Base-by-base conservation (phyloP, 2,113 vertebrate species). In the Oceanodroma tethys region DNA sequence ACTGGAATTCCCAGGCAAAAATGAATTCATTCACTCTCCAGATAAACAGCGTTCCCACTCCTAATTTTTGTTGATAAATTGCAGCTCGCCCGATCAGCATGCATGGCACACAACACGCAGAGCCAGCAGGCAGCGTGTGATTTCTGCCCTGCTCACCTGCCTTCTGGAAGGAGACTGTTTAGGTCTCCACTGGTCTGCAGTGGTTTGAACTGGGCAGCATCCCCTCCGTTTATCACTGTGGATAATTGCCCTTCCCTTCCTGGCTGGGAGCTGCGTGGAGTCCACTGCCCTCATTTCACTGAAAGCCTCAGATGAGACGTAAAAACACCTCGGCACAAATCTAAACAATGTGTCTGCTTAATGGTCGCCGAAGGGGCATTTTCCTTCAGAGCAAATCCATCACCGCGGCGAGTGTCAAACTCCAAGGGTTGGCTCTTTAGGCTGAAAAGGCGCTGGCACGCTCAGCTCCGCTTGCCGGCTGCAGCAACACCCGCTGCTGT, bases 381-480 rank as follows among this genome's bases (percentile, higher is more conserved):
- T 94, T 65, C 59, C 70, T 85, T 59, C 13, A 4, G 10, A 63
- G 81, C 10, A 85, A 73, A 91, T 86, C 86, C 93, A 82, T 82
- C 95, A 13, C n/a, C 0, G 0, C 0, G 0, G 22, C 2, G 0
- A 32, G 56, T 5, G n/a, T 25, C 80, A 15, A 23, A 2, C 56
- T 67, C 27, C 15, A 18, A 48, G 40, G 47, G 40, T 11, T 59
- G 82, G 43, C n/a, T 29, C 20, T 82, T 60, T 4, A 16, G 58
- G 56, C 27, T 67, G 74, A 34, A 45, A 83, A 45, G 40, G 66
- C 52, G 84, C 88, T 65, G 82, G 70, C 72, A 84, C 1, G 4
- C 13, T 75, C 67, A 18, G 23, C 78, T 58, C 38, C 2, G 2
- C 76, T 92, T 6, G 1, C 17, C 0, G 5, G 18, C 13, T 30